Percentiles rank a stretch among this genome's conserved stretches.
These are phyloP conservation scores for Bothrops jararaca DNA, from an alignment of 2,113 vertebrate genomes.

Conservation along the genomic window DNA sequence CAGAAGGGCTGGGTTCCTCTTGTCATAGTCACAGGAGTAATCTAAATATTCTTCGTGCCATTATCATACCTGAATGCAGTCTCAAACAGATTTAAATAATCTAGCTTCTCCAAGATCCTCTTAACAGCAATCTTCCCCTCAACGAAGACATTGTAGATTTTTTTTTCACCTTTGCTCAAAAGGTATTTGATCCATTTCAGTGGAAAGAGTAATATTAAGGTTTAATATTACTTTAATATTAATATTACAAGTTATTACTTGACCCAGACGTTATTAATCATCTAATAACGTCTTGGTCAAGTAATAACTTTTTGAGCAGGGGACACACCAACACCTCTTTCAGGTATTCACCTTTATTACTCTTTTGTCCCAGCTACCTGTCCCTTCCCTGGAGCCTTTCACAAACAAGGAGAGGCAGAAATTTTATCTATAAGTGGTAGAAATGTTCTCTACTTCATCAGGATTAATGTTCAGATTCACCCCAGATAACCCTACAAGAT, in stretches of 20 bases:
- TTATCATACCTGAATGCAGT: not conserved
- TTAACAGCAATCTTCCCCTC: not conserved
- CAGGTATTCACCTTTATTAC: not conserved
- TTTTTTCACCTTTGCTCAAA: no score
- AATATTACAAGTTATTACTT: no score
- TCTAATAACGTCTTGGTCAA: not conserved
- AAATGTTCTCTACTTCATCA: not conserved
- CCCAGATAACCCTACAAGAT: not conserved
- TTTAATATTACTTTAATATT: no score
- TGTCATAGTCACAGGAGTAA: not conserved
- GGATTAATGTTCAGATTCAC: not conserved
- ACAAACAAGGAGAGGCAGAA: not conserved
- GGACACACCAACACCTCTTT: not conserved
- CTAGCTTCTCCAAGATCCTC: not conserved
- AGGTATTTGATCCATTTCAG: no score
- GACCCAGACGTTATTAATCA: no score
- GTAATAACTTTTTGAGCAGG: not conserved
- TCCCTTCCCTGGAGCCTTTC: not conserved
- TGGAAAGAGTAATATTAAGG: no score
- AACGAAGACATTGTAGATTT: not conserved
- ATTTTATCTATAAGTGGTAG: not conserved
- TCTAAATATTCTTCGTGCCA: not conserved
- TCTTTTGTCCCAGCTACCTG: not conserved
- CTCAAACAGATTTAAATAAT: not conserved
- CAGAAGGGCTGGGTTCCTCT: not conserved